Evolutionary conservation across 92 coral and sea anemone species (phyloP), one percentile per base, ranked within the genome.

Genomic region (Blastomussa wellsi): DNA sequence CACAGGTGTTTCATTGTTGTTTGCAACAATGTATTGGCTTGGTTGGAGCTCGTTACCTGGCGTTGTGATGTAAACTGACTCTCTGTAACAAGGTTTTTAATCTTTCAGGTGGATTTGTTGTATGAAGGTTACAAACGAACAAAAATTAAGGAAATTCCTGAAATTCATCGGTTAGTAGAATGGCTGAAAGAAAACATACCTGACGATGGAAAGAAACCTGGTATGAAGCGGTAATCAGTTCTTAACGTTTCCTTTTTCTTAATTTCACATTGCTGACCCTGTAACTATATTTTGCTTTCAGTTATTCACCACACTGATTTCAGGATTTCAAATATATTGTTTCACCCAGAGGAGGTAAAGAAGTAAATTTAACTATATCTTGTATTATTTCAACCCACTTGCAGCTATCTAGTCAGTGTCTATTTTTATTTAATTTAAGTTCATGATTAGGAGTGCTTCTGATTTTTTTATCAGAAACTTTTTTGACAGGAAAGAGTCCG

Each of bases 231-330:
- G 15, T 15, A 16, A 15, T 20, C n/a, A 32, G n/a, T 4, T 35
- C 0, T 65, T 26, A 16, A 1, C n/a, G 32, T 8, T 60, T 17
- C 0, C 35, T 62, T 26, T 60, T n/a, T 60, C 72, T 14, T 48
- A 48, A 48, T 48, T 48, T 48, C 20, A 51, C 57, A 51, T 51
- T 51, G 20, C 57, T 13, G 16, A 51, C 57, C n/a, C n/a, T n/a
- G n/a, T n/a, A n/a, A n/a, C n/a, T n/a, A n/a, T 7, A 0, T 64
- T 69, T 16, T 3, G 1, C 14, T 71, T 82, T 51, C 78, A 82
- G 86, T 82, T n/a, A 70, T 82, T 49, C 49, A 51, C 39, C 86
- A 82, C 86, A 66, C 35, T n/a, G 86, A 82, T 70, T 82, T 68
- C 70, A 51, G 86, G 33, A 82, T 82, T 70, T 37, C 86, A 8